phyloP scores from a whole-genome alignment of 1,140 invertebrate species.

The Drosophila erecta region DNA sequence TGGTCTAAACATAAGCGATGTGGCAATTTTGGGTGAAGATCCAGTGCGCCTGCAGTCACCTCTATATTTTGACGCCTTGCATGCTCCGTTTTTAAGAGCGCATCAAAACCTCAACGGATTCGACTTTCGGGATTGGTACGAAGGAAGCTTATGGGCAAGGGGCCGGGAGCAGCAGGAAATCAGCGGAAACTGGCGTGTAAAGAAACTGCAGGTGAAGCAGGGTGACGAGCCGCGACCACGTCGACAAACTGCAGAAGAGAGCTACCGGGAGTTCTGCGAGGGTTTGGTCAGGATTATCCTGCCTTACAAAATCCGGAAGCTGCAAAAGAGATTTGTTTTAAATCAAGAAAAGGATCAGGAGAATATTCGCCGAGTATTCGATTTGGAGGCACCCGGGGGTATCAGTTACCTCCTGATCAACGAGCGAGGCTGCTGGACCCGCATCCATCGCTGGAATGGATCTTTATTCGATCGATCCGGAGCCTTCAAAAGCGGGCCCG shows the following conservation, averaged over 20 bases:
- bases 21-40: conserved; percentile 48
- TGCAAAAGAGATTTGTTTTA: conserved; percentile 36
- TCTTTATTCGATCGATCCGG: conserved; percentile 25
- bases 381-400: conserved; percentile 15
- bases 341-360: conserved; percentile 19
- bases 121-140: conserved; percentile 64
- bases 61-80: conserved; percentile 57
- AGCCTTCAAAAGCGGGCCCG: conserved; percentile 57
- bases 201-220: conserved; percentile 54
- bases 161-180: conserved; percentile 49
- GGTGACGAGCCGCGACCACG: conserved; percentile 25
- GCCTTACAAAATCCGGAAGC: conserved; percentile 54
- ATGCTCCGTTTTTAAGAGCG: conserved; percentile 46
- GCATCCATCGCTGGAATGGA: conserved; percentile 59
- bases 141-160: conserved; percentile 50
- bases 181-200: conserved; percentile 72
- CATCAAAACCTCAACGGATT: conserved; percentile 61
- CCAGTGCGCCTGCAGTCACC: conserved; percentile 62
- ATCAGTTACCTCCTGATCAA: conserved; percentile 65
- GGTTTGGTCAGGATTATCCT: conserved; percentile 35
- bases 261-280: conserved; percentile 41
- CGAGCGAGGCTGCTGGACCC: conserved; percentile 60
- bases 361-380: conserved; percentile 58
- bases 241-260: conserved; percentile 33
- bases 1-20: conserved; percentile 59